These are phyloP conservation scores for Axinella damicornis DNA, from an alignment of 37 sponge, comb jelly and placozoan genomes.

Conservation along the genomic window DNA sequence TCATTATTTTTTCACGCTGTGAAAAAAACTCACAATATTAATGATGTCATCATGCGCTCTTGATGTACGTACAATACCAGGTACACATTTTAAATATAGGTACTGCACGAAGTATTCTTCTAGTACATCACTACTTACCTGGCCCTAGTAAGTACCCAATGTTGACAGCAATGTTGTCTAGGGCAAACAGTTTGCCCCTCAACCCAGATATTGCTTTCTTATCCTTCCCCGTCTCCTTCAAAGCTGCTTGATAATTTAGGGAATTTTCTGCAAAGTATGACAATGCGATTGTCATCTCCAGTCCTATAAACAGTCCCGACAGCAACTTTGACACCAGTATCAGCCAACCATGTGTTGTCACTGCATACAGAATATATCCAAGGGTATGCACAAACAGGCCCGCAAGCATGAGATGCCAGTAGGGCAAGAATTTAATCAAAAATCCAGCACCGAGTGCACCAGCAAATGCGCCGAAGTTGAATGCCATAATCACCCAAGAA, in stretches of 20 bases:
- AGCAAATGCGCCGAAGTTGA: constrained; percentile 30
- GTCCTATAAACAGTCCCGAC: constrained; percentile 36
- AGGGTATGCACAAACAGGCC: constrained; percentile 6
- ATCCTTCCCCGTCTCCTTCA: neutral
- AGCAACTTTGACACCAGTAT: constrained; percentile 29
- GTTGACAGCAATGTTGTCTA: constrained; percentile 25
- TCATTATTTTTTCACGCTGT: too few species aligned
- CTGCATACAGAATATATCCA: constrained; percentile 38
- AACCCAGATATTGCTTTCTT: neutral
- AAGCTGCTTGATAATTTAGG: neutral
- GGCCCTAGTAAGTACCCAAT: constrained; percentile 38
- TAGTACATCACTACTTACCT: constrained; percentile 7
- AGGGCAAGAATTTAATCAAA: constrained; percentile 27
- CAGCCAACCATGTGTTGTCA: constrained; percentile 11
- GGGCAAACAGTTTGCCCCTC: constrained; percentile 19
- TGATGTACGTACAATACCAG: too few species aligned
- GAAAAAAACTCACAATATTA: too few species aligned
- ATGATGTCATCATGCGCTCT: too few species aligned
- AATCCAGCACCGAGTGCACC: constrained; percentile 15
- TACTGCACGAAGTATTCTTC: too few species aligned
- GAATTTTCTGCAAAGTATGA: constrained; percentile 38
- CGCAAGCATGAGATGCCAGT: constrained; percentile 25
- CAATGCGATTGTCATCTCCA: constrained; percentile 29
- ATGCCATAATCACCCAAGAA: constrained; percentile 25
- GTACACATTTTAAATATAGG: too few species aligned